phyloP scores from a whole-genome alignment of 2,113 vertebrate genomes.

The Acanthochromis polyacanthus region DNA sequence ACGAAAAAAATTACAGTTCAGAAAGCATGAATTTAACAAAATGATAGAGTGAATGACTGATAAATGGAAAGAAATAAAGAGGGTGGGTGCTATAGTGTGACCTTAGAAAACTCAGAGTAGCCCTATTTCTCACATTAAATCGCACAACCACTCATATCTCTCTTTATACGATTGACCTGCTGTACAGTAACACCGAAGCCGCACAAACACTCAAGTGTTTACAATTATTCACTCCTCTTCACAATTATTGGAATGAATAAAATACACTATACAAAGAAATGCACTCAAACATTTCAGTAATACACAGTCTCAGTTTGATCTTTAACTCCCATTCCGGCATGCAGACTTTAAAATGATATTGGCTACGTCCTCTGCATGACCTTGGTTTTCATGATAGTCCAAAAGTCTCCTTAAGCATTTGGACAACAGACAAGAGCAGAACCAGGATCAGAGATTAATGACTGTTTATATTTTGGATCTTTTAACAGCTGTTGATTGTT shows the following conservation, averaged over 20 bases:
- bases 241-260: neutral
- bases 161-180: neutral
- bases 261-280: neutral
- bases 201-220: too few relatives aligned
- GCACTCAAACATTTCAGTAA: neutral
- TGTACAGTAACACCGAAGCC: neutral
- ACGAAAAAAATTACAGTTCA: neutral
- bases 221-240: neutral
- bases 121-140: neutral
- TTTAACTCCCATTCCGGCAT: neutral
- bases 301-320: neutral
- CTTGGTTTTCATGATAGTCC: neutral
- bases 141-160: neutral
- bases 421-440: neutral
- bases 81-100: neutral
- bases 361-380: neutral
- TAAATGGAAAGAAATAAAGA: neutral
- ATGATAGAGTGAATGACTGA: slow-evolving; percentile 2
- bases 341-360: neutral
- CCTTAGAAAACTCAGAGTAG: neutral
- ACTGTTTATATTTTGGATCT: neutral
- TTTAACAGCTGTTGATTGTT: neutral
- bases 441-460: neutral
- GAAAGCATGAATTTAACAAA: slow-evolving; percentile 16
- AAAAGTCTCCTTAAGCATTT: neutral